Conservation (phyloP, 2,113 vertebrate genomes). For the Serilophus lunatus region DNA sequence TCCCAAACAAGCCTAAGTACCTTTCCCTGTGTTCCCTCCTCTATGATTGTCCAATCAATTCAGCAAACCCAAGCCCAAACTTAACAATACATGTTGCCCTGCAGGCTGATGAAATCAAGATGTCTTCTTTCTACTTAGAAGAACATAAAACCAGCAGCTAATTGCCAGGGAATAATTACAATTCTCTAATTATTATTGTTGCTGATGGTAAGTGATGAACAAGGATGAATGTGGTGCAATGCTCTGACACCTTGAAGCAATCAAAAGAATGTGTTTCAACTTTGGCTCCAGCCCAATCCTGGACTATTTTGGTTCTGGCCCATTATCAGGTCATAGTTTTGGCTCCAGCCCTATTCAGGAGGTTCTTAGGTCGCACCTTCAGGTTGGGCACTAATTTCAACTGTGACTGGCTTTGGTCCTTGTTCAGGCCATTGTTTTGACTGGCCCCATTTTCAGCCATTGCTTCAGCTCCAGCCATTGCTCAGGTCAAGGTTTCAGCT, state of each 20-base stretch:
- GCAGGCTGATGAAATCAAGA: slow-evolving; percentile 27
- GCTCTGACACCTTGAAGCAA: background rate
- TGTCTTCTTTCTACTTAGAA: slow-evolving; percentile 14
- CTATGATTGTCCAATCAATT: background rate
- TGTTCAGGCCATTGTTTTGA: background rate
- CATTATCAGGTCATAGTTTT: accelerated
- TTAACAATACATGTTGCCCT: background rate
- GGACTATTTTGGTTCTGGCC: background rate
- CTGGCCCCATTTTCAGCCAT: background rate
- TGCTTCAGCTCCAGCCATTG: background rate
- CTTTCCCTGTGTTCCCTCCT: background rate
- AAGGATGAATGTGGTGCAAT: background rate
- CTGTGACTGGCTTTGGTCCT: background rate
- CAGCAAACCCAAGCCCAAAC: background rate
- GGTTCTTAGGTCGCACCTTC: background rate
- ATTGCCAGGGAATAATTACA: slow-evolving; percentile 28
- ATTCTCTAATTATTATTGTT: slow-evolving; percentile 39
- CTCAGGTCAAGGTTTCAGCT: background rate
- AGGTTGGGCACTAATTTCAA: background rate
- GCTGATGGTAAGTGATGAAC: background rate
- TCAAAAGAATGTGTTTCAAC: background rate
- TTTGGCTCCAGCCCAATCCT: background rate
- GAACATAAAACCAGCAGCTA: slow-evolving; percentile 34
- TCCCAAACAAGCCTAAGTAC: background rate
- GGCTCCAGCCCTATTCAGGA: background rate